Conservation (phyloP, 2,888 invertebrate genomes). For the Troides aeacus region DNA sequence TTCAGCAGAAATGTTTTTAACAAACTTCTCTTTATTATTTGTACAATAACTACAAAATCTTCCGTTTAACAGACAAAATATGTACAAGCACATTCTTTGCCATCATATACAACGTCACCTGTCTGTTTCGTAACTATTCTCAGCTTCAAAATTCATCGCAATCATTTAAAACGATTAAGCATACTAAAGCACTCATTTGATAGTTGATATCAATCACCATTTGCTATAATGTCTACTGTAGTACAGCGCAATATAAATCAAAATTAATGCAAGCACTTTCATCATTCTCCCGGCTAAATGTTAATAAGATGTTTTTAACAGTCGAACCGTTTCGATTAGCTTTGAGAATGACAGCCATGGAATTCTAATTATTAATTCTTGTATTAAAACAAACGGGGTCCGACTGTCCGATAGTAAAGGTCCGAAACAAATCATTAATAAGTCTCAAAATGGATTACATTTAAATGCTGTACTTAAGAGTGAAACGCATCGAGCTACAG, state of each 20-base stretch:
- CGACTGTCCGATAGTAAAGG: slow-evolving; percentile 31
- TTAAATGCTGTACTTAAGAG: slow-evolving; percentile 32
- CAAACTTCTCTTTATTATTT: too few species aligned
- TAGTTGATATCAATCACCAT: slow-evolving; percentile 24
- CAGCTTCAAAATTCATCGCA: slow-evolving; percentile 8
- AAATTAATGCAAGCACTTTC: slow-evolving; percentile 28
- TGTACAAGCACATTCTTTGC: background rate
- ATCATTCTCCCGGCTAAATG: slow-evolving; percentile 23
- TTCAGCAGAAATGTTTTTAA: too few species aligned
- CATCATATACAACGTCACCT: slow-evolving; percentile 21
- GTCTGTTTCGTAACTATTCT: slow-evolving; percentile 18
- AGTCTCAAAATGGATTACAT: slow-evolving; percentile 33
- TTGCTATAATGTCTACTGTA: slow-evolving; percentile 24
- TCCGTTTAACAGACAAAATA: background rate
- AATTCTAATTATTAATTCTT: slow-evolving; percentile 25
- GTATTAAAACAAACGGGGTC: slow-evolving; percentile 31
- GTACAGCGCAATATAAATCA: slow-evolving; percentile 21
- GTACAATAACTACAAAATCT: background rate
- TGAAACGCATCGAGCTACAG: slow-evolving; percentile 44
- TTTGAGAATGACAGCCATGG: slow-evolving; percentile 26
- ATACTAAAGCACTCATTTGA: slow-evolving; percentile 17
- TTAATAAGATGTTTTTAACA: slow-evolving; percentile 27
- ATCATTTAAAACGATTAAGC: slow-evolving; percentile 14
- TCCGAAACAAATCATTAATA: slow-evolving; percentile 33
- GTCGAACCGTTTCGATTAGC: slow-evolving; percentile 28